Percentiles rank a stretch among this genome's conserved stretches.
These are phyloP conservation scores for Chloroclysta siterata DNA, from an alignment of 2,888 invertebrate species.

Conservation along the genomic window DNA sequence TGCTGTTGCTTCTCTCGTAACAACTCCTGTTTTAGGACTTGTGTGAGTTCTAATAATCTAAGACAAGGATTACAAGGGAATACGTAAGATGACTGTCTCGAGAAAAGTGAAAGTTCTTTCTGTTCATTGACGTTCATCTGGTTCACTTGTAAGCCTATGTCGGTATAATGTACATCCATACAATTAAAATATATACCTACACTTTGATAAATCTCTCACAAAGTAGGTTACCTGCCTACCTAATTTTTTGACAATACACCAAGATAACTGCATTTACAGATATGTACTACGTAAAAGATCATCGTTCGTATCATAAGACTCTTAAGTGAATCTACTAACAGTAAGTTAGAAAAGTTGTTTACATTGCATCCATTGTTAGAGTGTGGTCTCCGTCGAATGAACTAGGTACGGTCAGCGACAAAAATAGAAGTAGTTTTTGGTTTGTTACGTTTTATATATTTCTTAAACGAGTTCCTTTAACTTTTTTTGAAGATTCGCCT, in stretches of 20 bases:
- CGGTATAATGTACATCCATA: not conserved
- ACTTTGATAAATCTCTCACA: too few species aligned
- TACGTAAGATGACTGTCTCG: not conserved
- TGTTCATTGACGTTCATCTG: not conserved
- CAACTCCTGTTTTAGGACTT: slow-evolving; percentile 87
- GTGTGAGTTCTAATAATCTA: not conserved
- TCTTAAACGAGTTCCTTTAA: too few species aligned
- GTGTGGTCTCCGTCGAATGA: not conserved
- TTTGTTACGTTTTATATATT: too few species aligned
- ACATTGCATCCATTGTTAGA: not conserved
- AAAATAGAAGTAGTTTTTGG: too few species aligned
- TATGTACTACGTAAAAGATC: not conserved
- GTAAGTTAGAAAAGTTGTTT: not conserved
- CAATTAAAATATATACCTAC: too few species aligned
- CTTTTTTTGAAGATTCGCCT: too few species aligned
- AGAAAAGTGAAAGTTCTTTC: not conserved
- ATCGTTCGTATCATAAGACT: not conserved
- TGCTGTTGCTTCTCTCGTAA: slow-evolving; percentile 97
- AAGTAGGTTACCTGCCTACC: not conserved
- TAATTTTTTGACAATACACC: slow-evolving; percentile 24
- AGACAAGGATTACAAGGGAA: not conserved
- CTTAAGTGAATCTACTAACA: not conserved
- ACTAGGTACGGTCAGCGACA: too few species aligned
- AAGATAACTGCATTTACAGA: slow-evolving; percentile 16
- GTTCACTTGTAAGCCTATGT: not conserved